These are phyloP conservation scores for Lycocorax pyrrhopterus DNA, from an alignment of 2,113 vertebrate genomes.

Conservation along the genomic window DNA sequence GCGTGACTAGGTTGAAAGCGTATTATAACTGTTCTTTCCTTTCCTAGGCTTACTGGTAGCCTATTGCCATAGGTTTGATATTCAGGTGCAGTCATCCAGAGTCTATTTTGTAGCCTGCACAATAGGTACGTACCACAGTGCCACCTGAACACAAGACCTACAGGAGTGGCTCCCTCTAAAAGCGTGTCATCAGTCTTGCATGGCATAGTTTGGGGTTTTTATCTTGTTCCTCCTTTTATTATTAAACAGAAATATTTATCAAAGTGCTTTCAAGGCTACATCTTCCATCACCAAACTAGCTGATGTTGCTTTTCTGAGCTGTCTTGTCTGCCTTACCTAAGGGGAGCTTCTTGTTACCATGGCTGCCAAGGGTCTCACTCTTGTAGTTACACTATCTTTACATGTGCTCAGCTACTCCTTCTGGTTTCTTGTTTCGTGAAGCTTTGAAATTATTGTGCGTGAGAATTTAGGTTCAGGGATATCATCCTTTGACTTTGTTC, in stretches of 20 bases:
- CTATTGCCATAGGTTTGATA: slow-evolving; percentile 96
- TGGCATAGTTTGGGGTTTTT: not conserved
- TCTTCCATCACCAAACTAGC: not conserved
- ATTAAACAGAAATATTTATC: not conserved
- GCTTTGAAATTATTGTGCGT: not conserved
- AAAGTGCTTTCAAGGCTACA: not conserved
- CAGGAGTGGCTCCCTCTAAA: not conserved
- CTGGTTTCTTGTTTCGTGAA: not conserved
- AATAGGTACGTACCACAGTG: slow-evolving; percentile 76
- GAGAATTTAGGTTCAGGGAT: not conserved
- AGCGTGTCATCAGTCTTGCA: not conserved
- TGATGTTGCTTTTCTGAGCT: not conserved
- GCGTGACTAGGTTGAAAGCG: not conserved
- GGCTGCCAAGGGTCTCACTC: not conserved
- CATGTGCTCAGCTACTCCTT: not conserved
- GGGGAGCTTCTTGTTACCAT: not conserved
- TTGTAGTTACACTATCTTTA: not conserved
- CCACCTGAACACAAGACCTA: not conserved
- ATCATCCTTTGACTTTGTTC: not conserved
- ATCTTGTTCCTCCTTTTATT: not conserved
- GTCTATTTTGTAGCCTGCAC: slow-evolving; percentile 94
- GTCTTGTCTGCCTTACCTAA: not conserved
- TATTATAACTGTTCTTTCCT: slow-evolving; percentile 2
- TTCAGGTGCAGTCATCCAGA: slow-evolving; percentile 88
- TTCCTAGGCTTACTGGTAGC: slow-evolving; percentile 87